Evolutionary conservation across 2,888 invertebrate species (phyloP), one percentile per base, ranked within the genome.

Genomic region (Eupithecia centaureata): DNA sequence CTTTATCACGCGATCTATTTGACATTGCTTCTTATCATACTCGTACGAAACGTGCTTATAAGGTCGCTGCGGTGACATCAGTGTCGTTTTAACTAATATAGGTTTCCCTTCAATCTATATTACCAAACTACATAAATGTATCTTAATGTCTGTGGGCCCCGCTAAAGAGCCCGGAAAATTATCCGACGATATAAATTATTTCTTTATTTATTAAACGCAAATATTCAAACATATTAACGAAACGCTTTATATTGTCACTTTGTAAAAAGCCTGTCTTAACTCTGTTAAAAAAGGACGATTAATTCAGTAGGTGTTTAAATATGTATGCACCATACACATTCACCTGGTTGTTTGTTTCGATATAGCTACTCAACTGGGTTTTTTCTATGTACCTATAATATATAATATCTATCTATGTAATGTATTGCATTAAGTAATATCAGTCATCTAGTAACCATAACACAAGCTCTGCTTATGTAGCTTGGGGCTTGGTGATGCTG

Each of bases 11-110:
- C 18, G 22, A 47, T 47, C 35, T 35, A 35, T n/a, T 1, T 47
- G 47, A 47, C 47, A 22, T 47, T 47, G 47, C 47, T 47, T 47
- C 47, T 47, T 47, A 47, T 47, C 47, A 12, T 22, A 22, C 47
- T 4, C 4, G 10, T 18, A 38, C 10, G 8, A 18, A 42, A 47
- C 47, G 47, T 47, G 47, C 47, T 22, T 22, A 12, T 3, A 12
- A 47, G 47, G 47, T 47, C 47, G 47, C 22, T 12, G 18, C 42
- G 10, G 47, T 10, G 22, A 18, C 18, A 42, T 18, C n/a, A 10
- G 18, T 42, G 10, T 47, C 47, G 47, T 10, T 47, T 8, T 22
- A 22, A 22, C 22, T 47, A 47, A 47, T 47, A 12, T 22, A 47
- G 22, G 47, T 47, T 47, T 47, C 18, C 38, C n/a, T 38, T 38